phyloP scores from a whole-genome alignment of 2,113 vertebrate species.

The Elaphurus davidianus region DNA sequence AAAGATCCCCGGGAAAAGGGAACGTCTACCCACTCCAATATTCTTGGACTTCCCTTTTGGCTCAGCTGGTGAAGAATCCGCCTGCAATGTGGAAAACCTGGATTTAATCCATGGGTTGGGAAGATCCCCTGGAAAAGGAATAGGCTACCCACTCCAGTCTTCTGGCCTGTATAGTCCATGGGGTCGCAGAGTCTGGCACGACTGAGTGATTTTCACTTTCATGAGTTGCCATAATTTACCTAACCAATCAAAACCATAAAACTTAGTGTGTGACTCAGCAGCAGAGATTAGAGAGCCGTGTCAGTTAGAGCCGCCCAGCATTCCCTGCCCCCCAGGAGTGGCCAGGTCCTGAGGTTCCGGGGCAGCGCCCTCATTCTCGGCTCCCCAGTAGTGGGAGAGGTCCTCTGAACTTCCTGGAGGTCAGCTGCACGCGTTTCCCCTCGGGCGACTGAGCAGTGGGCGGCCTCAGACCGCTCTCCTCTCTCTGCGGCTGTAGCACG shows the following conservation, averaged over 20 bases:
- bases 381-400: not conserved
- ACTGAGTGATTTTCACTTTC: not conserved
- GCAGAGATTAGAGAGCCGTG: not conserved
- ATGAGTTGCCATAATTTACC: not conserved
- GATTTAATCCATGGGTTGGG: not conserved
- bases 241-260: not conserved
- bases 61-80: not conserved
- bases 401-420: not conserved
- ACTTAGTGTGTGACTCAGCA: not conserved
- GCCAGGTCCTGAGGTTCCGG: no score
- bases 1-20: no score
- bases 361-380: not conserved
- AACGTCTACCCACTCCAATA: no score
- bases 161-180: not conserved
- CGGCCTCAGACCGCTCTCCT: not conserved
- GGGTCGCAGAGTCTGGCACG: not conserved
- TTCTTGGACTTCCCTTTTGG: no score
- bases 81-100: not conserved
- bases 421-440: rapidly evolving
- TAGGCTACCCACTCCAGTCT: not conserved
- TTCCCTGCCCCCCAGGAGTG: not conserved
- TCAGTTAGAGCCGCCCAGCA: not conserved
- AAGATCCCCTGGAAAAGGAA: not conserved
- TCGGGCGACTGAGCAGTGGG: rapidly evolving
- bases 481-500: constrained; percentile 73